Conservation (phyloP, 1,140 invertebrate genomes). For the Camponotus pennsylvanicus region DNA sequence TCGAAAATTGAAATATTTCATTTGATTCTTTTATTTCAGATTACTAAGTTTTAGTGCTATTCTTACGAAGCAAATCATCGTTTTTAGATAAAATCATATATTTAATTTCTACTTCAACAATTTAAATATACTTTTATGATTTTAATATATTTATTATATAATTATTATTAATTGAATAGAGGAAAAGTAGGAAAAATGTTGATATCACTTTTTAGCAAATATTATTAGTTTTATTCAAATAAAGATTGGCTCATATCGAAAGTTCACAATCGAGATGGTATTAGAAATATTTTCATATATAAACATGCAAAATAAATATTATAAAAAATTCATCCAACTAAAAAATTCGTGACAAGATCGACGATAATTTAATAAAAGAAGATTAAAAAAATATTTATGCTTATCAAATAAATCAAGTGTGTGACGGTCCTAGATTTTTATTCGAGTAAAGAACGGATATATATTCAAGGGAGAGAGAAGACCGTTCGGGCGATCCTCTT, state of each 20-base stretch:
- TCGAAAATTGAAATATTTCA: background rate
- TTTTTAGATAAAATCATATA: background rate
- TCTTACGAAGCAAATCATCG: background rate
- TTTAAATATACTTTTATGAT: background rate
- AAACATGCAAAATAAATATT: background rate
- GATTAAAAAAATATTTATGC: background rate
- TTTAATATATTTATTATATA: too few relatives aligned
- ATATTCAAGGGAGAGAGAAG: slow-evolving; percentile 45
- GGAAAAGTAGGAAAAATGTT: too few relatives aligned
- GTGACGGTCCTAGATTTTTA: slow-evolving; percentile 31
- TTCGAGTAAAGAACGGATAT: slow-evolving; percentile 35
- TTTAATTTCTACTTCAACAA: background rate
- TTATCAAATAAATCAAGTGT: slow-evolving; percentile 36
- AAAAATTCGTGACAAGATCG: background rate
- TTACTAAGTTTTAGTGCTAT: background rate
- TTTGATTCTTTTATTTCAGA: slow-evolving; percentile 5
- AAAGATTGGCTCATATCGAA: background rate
- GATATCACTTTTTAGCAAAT: background rate
- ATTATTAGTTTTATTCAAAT: background rate
- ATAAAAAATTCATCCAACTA: background rate
- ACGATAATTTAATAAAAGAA: slow-evolving; percentile 31
- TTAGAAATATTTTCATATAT: background rate
- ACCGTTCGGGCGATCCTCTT: slow-evolving; percentile 33
- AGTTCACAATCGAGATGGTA: background rate
- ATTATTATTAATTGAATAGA: too few relatives aligned